These are phyloP conservation scores for Bos indicus DNA, from an alignment of 2,113 vertebrate genomes.

Conservation along the genomic window DNA sequence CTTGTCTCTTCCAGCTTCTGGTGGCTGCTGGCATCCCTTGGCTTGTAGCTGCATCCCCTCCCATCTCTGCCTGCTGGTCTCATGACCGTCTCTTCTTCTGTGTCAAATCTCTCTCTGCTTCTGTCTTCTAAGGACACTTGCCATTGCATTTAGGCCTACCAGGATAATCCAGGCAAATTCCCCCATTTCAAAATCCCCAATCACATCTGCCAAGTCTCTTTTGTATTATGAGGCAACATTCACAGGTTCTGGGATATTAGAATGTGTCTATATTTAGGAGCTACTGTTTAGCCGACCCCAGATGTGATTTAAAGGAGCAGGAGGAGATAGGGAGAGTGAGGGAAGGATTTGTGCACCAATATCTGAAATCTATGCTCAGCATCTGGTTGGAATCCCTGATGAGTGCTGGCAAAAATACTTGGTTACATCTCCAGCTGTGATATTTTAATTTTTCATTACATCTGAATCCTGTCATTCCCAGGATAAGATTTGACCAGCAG, in stretches of 20 bases:
- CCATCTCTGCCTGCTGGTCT: not conserved
- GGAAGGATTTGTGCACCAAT: not conserved
- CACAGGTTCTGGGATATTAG: not conserved
- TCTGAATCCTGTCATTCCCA: not conserved
- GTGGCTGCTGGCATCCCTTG: not conserved
- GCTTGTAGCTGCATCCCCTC: not conserved
- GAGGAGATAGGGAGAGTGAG: not conserved
- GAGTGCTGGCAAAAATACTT: not conserved
- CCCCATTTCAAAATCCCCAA: not conserved
- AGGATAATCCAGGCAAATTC: not conserved
- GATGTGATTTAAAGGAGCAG: not conserved
- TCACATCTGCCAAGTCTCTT: not conserved
- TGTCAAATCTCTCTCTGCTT: not conserved
- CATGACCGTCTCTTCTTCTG: not conserved
- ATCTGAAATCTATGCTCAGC: not conserved
- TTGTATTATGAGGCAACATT: not conserved
- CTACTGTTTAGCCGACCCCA: not conserved
- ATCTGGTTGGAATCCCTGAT: not conserved
- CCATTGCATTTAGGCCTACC: not conserved
- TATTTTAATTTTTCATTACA: not conserved
- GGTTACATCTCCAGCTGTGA: not conserved
- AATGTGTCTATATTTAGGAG: not conserved
- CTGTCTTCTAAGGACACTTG: not conserved
- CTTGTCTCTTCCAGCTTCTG: not conserved
- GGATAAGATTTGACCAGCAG: slow-evolving; percentile 1